Percentiles rank a stretch among this genome's conserved stretches.
phyloP scores from a whole-genome alignment of 2,113 vertebrate species.

The Psammodynastes pulverulentus region DNA sequence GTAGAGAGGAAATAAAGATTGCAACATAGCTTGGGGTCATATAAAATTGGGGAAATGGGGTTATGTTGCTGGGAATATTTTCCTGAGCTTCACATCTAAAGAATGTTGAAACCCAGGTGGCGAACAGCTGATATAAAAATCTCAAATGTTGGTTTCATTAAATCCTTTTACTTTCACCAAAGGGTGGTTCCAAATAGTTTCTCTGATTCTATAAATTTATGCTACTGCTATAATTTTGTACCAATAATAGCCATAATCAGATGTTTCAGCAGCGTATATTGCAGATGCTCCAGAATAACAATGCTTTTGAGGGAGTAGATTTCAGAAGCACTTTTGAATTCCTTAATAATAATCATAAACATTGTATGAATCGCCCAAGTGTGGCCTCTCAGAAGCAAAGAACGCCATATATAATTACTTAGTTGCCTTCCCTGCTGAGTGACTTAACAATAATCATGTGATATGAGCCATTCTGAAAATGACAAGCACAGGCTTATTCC shows the following conservation, averaged over 20 bases:
- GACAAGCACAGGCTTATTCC: neutral
- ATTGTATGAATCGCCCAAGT: neutral
- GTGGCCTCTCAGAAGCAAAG: neutral
- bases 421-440: neutral
- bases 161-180: neutral
- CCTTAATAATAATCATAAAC: neutral
- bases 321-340: neutral
- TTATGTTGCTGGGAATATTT: slow-evolving; percentile 13
- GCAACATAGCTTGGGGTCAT: neutral
- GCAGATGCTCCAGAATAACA: neutral
- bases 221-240: neutral
- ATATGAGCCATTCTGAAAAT: neutral
- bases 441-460: neutral
- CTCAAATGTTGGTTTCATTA: neutral
- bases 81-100: slow-evolving; percentile 30
- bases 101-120: slow-evolving; percentile 29
- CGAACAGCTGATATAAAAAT: neutral
- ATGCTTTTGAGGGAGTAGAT: neutral
- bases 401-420: neutral
- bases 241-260: neutral
- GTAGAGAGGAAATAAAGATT: neutral
- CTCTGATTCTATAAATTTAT: neutral
- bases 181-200: neutral
- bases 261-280: neutral
- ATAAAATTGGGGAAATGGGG: slow-evolving; percentile 14